A percentile compares a stretch with the other conserved stretches of the same genome.
Conservation (phyloP, 2,888 invertebrate species). For the Lampropteryx suffumata region DNA sequence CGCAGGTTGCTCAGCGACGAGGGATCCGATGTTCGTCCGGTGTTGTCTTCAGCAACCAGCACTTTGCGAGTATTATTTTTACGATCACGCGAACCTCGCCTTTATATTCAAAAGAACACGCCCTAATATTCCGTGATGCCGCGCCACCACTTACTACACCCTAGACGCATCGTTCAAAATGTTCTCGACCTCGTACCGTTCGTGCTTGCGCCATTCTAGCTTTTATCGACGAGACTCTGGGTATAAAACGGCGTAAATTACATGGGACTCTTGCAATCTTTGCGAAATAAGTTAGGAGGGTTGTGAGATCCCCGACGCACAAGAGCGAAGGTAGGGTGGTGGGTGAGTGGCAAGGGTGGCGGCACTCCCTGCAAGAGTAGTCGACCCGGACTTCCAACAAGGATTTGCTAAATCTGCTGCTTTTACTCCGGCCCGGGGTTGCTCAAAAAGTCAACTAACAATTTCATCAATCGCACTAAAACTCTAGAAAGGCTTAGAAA, state of each 20-base stretch:
- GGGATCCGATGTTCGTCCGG: slow-evolving; percentile 73
- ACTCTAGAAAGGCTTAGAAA: no score
- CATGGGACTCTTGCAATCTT: slow-evolving; percentile 56
- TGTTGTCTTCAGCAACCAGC: slow-evolving; percentile 76
- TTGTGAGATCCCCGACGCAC: slow-evolving; percentile 77
- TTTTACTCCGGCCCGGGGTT: slow-evolving; percentile 51
- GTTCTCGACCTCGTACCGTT: slow-evolving; percentile 71
- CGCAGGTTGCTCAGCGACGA: slow-evolving; percentile 67
- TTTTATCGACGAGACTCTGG: slow-evolving; percentile 46
- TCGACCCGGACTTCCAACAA: slow-evolving; percentile 76
- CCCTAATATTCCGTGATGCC: slow-evolving; percentile 53
- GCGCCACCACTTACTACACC: slow-evolving; percentile 67
- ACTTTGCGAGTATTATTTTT: slow-evolving; percentile 57
- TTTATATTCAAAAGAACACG: slow-evolving; percentile 48
- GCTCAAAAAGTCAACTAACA: slow-evolving; percentile 49
- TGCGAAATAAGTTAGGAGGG: slow-evolving; percentile 53
- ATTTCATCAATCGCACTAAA: neutral
- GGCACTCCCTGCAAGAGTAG: slow-evolving; percentile 72
- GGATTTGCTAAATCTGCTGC: slow-evolving; percentile 80
- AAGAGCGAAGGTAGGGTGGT: slow-evolving; percentile 77
- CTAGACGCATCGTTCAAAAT: slow-evolving; percentile 72
- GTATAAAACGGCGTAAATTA: slow-evolving; percentile 44
- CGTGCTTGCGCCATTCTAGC: slow-evolving; percentile 52
- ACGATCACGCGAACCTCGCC: slow-evolving; percentile 53
- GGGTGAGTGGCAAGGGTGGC: slow-evolving; percentile 63